Evolutionary conservation across 2,888 invertebrate genomes (phyloP).

Genomic region (Sipha maydis): DNA sequence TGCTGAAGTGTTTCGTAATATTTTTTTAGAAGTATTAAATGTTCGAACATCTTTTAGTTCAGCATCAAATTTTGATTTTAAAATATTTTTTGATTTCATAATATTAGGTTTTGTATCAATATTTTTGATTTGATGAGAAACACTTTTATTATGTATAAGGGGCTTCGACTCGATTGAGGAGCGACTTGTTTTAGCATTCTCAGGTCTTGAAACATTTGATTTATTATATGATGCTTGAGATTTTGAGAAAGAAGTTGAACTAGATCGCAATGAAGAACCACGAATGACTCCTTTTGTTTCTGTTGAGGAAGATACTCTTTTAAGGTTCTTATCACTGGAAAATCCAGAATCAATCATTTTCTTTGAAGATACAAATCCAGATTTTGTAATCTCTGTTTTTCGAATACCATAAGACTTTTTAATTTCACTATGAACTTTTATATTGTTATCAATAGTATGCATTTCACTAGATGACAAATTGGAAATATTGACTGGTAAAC

Average conservation of each 20-base stretch:
- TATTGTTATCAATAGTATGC: neutral
- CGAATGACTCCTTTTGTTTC: neutral
- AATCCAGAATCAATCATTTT: neutral
- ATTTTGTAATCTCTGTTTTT: slow-evolving; percentile 34
- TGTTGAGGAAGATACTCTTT: neutral
- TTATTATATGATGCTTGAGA: neutral
- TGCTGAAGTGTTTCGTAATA: neutral
- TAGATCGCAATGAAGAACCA: slow-evolving; percentile 24
- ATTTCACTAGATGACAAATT: neutral
- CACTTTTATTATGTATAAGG: neutral
- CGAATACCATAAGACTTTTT: slow-evolving; percentile 16
- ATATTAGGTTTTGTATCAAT: neutral
- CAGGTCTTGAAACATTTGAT: slow-evolving; percentile 17
- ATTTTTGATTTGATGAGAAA: neutral
- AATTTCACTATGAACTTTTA: neutral
- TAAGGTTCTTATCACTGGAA: neutral
- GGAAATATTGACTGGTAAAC: neutral
- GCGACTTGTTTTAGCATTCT: slow-evolving; percentile 1
- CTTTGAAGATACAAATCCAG: neutral
- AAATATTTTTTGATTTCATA: neutral
- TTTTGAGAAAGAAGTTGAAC: slow-evolving; percentile 1
- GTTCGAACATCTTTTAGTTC: neutral
- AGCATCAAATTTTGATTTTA: neutral
- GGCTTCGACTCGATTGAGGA: neutral
- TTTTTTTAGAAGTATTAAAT: neutral